These are phyloP conservation scores for Myiozetetes cayanensis DNA, from an alignment of 2,113 vertebrate genomes.

Conservation along the genomic window DNA sequence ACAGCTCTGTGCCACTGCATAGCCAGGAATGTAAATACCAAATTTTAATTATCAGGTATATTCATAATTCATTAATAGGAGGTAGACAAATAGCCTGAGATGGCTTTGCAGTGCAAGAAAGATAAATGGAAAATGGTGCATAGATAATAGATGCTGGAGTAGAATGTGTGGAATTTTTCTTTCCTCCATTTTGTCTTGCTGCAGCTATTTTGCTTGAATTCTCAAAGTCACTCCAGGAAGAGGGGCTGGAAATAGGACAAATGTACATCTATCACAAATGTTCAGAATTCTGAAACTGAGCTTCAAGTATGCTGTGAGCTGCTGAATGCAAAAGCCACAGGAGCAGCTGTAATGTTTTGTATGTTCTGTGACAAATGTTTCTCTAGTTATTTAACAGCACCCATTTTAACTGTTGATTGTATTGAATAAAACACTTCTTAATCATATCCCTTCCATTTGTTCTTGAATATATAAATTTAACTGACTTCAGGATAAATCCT, in stretches of 20 bases:
- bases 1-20: not conserved
- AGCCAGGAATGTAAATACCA: not conserved
- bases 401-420: not conserved
- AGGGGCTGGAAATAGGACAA: not conserved
- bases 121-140: not conserved
- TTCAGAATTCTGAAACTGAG: not conserved
- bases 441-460: not conserved
- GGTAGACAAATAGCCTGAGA: not conserved
- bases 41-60: conserved; percentile 37
- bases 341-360: not conserved
- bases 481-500: not conserved
- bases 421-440: not conserved
- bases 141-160: not conserved
- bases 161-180: not conserved
- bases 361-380: not conserved
- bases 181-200: conserved; percentile 48
- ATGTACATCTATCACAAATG: not conserved
- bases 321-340: not conserved
- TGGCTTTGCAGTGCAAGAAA: not conserved
- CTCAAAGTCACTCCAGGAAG: not conserved
- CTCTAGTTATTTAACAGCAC: not conserved
- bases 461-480: not conserved
- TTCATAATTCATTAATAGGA: conserved; percentile 51
- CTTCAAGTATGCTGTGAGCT: not conserved
- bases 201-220: conserved; percentile 15